A percentile compares a stretch with the other conserved stretches of the same genome.
phyloP scores from a whole-genome alignment of 2,797 vertebrate species.

The Neoniphon sammara region DNA sequence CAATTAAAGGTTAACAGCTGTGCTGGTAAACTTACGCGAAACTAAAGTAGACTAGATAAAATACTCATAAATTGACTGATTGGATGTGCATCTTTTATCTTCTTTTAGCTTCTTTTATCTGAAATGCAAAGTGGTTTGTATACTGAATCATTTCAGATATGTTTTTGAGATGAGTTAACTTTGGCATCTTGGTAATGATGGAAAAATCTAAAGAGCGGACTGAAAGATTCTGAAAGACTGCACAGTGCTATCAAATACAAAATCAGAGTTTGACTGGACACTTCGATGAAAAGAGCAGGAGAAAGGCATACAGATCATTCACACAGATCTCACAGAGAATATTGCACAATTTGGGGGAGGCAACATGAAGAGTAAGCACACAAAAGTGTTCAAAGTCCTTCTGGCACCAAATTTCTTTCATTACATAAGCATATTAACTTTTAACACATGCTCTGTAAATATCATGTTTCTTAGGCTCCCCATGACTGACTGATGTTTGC shows the following conservation, averaged over 20 bases:
- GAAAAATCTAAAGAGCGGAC: neutral
- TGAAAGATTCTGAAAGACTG: neutral
- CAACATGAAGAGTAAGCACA: neutral
- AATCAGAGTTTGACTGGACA: neutral
- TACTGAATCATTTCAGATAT: neutral
- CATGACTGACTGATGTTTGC: slow-evolving; percentile 1
- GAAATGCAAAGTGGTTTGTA: neutral
- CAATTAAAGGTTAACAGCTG: no score
- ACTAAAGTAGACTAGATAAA: no score
- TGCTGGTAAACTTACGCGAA: no score
- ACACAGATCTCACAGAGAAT: neutral
- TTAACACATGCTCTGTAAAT: slow-evolving; percentile 5
- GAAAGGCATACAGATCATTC: neutral
- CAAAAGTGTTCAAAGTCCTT: slow-evolving; percentile 18
- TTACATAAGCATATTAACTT: slow-evolving; percentile 1
- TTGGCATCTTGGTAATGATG: neutral
- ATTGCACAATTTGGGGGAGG: neutral
- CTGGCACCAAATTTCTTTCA: slow-evolving; percentile 7
- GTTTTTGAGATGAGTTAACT: neutral
- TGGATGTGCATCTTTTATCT: no score
- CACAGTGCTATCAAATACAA: neutral
- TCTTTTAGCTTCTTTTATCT: neutral
- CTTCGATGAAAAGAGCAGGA: no score
- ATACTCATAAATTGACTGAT: no score
- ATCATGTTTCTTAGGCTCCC: neutral